Evolutionary conservation across 2,888 invertebrate species (phyloP), one percentile per base, ranked within the genome.

Genomic region (Iselma pallidipennis): DNA sequence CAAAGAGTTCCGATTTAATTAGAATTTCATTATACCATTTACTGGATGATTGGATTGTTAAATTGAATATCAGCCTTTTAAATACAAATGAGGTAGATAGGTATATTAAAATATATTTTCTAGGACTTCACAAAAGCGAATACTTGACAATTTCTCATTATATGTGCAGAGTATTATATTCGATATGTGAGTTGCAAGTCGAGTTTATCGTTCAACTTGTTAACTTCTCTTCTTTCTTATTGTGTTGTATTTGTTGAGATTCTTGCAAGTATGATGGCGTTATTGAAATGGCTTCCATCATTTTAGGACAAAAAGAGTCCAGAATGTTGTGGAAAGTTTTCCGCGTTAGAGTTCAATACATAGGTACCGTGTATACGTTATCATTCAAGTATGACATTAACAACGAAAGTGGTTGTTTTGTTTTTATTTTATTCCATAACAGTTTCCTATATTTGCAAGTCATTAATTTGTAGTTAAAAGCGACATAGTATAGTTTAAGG

Each of bases 401-500:
- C 6, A 37, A 37, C 19, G 16, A 16, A 16, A 5, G 16, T 16
- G 9, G 33, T 50, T 37, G 21, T 31, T n/a, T 28, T 31, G n/a
- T 21, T 62, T 54, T 45, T 52, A 48, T 55, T 59, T 50, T 52
- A 31, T 58, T 49, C 53, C 26, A 26, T 3, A 33, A 21, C 33
- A 50, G 16, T 58, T 59, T 55, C 49, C 59, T 55, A 59, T 59
- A 63, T 58, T 63, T 56, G 55, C 55, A 59, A 59, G 55, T 63
- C 55, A 59, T 63, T 63, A 63, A 59, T 63, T 63, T 59, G 63
- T 63, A 59, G 51, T 59, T 55, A 52, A 63, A 59, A 63, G 59
- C 52, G 49, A 37, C 49, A 52, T 51, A 63, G 63, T 45, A 52
- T 51, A 63, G 63, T 45, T 59, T 26, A 55, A 53, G 59, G 58